These are phyloP conservation scores for Autographa pulchrina DNA, from an alignment of 2,888 invertebrate genomes.

Conservation along the genomic window DNA sequence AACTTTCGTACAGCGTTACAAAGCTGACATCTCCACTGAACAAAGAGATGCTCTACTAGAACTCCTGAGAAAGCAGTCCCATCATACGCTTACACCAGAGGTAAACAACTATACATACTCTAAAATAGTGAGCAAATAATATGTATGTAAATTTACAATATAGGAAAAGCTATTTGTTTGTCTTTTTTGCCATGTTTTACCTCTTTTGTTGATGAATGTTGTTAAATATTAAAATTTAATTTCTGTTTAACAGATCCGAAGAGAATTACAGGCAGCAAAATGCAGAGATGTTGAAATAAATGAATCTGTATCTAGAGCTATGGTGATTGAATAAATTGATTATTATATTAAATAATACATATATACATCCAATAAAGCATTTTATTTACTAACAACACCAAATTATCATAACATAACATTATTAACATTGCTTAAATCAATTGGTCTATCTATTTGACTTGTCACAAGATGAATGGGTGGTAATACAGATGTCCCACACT, in stretches of 20 bases:
- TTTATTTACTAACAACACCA: conserved; percentile 26
- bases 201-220: conserved; percentile 16
- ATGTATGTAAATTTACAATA: too few species aligned
- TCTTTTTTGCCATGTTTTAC: too few species aligned
- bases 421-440: conserved; percentile 47
- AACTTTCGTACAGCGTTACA: conserved; percentile 98
- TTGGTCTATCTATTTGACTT: conserved; percentile 90
- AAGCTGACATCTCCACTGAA: conserved; percentile 97
- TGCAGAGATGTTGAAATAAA: conserved; percentile 93
- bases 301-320: conserved; percentile 69
- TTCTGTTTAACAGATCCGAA: conserved; percentile 91
- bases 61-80: conserved; percentile 93
- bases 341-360: conserved; percentile 20
- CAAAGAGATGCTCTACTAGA: conserved; percentile 96
- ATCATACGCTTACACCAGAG: conserved; percentile 92
- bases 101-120: conserved; percentile 64
- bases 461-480: conserved; percentile 90
- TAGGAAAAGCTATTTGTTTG: too few species aligned
- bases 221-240: too few species aligned
- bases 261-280: conserved; percentile 95
- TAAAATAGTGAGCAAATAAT: too few species aligned
- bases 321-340: conserved; percentile 77
- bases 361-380: conserved; percentile 5
- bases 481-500: conserved; percentile 87
- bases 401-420: conserved; percentile 24